Conservation (phyloP, 2,888 invertebrate species). For the Aquatica leii region DNA sequence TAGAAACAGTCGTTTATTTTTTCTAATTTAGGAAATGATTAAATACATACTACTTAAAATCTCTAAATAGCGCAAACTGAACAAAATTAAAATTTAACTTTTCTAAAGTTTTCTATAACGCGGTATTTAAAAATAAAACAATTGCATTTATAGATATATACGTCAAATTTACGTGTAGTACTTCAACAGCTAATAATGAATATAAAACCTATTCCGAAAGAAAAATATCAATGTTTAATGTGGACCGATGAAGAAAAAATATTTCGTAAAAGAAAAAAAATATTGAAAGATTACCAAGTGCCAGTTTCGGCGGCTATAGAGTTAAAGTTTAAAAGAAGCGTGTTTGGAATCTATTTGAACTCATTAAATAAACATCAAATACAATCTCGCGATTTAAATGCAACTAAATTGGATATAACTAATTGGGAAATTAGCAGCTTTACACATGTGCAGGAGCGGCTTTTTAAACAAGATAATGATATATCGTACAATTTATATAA, state of each 20-base stretch:
- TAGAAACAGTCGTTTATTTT: no score
- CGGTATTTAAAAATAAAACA: no score
- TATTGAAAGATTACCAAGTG: slow-evolving; percentile 33
- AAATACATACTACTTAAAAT: no score
- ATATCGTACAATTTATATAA: slow-evolving; percentile 41
- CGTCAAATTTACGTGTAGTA: no score
- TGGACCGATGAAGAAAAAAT: slow-evolving; percentile 22
- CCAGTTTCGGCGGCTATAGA: slow-evolving; percentile 42
- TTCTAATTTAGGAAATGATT: no score
- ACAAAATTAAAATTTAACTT: no score
- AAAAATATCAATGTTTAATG: slow-evolving; percentile 7
- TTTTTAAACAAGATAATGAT: slow-evolving; percentile 46
- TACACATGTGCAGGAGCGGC: slow-evolving; percentile 35
- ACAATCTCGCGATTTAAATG: slow-evolving; percentile 46
- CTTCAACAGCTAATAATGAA: no score
- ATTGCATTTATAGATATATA: no score
- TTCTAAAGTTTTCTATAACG: no score
- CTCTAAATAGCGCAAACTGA: no score
- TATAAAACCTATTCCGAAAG: no score
- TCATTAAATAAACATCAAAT: slow-evolving; percentile 47
- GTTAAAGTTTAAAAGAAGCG: slow-evolving; percentile 44
- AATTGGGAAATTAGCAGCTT: slow-evolving; percentile 45
- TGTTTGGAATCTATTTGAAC: slow-evolving; percentile 52
- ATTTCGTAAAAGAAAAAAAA: slow-evolving; percentile 23
- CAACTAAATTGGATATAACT: slow-evolving; percentile 49